Conservation (phyloP, 1,140 invertebrate genomes). For the Drosophila setifemur region DNA sequence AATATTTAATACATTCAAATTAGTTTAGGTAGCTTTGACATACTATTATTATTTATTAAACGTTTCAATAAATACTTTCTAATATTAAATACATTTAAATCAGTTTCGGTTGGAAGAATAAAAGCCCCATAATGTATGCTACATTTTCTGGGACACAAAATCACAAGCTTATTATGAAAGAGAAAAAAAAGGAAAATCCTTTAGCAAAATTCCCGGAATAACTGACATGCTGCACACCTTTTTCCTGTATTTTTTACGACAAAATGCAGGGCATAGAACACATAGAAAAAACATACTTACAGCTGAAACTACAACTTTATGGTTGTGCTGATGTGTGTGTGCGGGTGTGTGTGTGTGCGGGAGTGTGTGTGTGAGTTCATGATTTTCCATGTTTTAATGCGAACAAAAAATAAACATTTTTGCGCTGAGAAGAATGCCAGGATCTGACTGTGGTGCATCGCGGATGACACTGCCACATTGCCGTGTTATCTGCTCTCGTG, state of each 20-base stretch:
- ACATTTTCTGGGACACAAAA: no score
- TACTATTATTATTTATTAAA: no score
- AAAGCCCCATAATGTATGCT: no score
- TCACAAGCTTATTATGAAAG: background rate
- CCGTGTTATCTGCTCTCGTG: slow-evolving; percentile 59
- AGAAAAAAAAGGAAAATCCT: background rate
- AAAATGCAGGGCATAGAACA: slow-evolving; percentile 26
- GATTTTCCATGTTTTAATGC: slow-evolving; percentile 66
- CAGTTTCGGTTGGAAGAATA: no score
- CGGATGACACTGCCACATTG: slow-evolving; percentile 72
- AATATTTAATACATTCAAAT: no score
- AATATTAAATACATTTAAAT: no score
- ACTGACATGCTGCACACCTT: slow-evolving; percentile 17
- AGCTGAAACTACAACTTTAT: slow-evolving; percentile 26
- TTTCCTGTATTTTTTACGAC: slow-evolving; percentile 11
- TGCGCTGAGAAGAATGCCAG: no score
- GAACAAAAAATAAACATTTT: slow-evolving; percentile 41
- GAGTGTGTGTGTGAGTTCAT: slow-evolving; percentile 37
- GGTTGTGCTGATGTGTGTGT: slow-evolving; percentile 5
- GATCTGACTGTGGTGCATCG: no score
- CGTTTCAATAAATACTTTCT: no score
- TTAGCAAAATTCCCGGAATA: background rate
- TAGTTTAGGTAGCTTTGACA: no score
- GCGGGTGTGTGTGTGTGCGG: slow-evolving; percentile 8
- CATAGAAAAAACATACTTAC: slow-evolving; percentile 24